Evolutionary conservation across 2,113 vertebrate genomes (phyloP).

Genomic region (Ceyx cyanopectus): DNA sequence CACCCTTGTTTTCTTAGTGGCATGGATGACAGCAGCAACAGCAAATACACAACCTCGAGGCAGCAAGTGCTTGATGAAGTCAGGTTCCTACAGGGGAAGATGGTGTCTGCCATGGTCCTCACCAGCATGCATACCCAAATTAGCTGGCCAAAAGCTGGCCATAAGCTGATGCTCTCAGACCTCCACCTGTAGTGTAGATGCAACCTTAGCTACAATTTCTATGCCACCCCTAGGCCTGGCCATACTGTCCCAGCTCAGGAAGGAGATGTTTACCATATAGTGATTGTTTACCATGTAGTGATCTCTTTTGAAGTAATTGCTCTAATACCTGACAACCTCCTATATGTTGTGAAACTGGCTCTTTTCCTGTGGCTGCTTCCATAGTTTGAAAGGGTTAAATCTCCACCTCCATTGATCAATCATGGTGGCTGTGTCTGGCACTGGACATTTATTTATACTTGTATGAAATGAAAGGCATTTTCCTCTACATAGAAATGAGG

Average conservation of each 20-base stretch:
- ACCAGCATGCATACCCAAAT: neutral
- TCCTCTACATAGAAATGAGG: neutral
- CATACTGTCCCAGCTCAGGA: neutral
- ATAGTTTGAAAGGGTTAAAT: neutral
- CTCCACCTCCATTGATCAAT: neutral
- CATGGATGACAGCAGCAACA: neutral
- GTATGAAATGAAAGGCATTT: neutral
- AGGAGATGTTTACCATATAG: neutral
- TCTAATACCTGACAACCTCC: neutral
- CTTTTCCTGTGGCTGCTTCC: neutral
- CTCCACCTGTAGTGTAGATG: neutral
- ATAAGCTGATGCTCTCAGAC: neutral
- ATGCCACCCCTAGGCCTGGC: neutral
- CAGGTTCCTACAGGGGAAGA: neutral
- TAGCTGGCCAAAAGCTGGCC: neutral
- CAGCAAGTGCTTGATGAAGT: fast-evolving
- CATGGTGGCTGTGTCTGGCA: neutral
- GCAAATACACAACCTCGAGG: neutral
- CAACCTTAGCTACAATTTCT: neutral
- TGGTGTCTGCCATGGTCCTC: neutral
- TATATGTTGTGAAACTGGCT: neutral
- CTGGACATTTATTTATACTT: neutral
- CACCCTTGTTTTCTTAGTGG: neutral
- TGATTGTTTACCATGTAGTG: neutral
- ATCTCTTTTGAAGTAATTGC: neutral